Percentiles rank a stretch among this genome's conserved stretches.
Evolutionary conservation across 2,113 vertebrate species (phyloP).

Genomic region (Lasiurus cinereus): DNA sequence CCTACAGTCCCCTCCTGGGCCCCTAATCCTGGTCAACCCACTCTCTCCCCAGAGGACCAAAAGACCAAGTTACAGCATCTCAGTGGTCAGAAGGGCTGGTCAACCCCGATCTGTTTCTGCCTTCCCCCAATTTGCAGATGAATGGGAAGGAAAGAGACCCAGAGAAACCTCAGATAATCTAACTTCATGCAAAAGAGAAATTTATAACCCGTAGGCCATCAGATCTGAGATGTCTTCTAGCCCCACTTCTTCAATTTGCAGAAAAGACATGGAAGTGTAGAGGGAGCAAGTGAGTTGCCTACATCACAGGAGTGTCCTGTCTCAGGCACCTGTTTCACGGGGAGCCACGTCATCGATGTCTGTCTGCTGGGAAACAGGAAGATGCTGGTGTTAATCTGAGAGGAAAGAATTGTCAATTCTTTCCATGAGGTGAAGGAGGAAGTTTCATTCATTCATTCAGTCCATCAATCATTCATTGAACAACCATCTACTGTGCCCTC

Average conservation of each 20-base stretch:
- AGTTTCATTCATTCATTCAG: background rate
- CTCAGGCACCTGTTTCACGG: background rate
- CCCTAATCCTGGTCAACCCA: background rate
- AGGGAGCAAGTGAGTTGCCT: background rate
- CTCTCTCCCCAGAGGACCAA: background rate
- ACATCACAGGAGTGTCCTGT: background rate
- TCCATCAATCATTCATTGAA: background rate
- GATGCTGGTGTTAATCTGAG: background rate
- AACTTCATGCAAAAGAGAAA: background rate
- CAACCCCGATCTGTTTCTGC: background rate
- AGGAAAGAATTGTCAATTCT: background rate
- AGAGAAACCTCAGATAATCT: background rate
- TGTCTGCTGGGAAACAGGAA: background rate
- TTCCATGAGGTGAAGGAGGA: background rate
- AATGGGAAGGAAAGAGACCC: background rate
- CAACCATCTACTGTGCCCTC: background rate
- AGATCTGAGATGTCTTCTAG: background rate
- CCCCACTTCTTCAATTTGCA: background rate
- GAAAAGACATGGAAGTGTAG: background rate
- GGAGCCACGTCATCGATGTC: background rate
- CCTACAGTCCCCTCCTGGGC: rapidly evolving
- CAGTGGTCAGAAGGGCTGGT: background rate
- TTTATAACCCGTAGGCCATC: background rate
- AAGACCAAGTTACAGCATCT: background rate
- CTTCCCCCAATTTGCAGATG: background rate